phyloP scores from a whole-genome alignment of 2,888 invertebrate genomes.

The Resseliella maxima region DNA sequence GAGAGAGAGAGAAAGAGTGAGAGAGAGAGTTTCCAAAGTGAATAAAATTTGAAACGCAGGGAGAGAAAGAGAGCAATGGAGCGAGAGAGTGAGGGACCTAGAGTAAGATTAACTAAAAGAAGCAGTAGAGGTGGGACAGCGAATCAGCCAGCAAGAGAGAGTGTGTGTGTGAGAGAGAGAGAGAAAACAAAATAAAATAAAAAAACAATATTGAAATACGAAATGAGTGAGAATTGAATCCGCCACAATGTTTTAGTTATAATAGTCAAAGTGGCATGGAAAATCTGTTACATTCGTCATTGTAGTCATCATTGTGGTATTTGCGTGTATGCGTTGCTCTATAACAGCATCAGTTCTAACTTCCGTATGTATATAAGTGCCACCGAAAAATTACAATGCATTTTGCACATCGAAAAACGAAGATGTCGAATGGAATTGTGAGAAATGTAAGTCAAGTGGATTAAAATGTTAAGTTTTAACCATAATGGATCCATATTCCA shows the following conservation, averaged over 20 bases:
- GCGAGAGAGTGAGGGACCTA: too few species aligned
- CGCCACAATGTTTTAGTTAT: constrained; percentile 27
- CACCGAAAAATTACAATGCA: constrained; percentile 1
- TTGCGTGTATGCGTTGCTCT: background rate
- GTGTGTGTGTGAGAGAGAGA: background rate
- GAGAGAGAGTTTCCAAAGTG: too few species aligned
- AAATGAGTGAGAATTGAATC: constrained; percentile 16
- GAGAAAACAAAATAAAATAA: background rate
- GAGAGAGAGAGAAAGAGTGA: background rate
- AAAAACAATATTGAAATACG: background rate
- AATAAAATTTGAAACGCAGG: too few species aligned
- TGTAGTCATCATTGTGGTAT: constrained; percentile 29
- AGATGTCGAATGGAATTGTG: constrained; percentile 38
- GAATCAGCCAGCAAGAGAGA: background rate
- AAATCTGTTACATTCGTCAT: constrained; percentile 31
- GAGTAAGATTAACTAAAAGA: too few species aligned
- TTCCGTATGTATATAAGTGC: background rate
- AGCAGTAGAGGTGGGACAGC: background rate
- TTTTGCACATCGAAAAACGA: background rate
- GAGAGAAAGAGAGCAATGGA: too few species aligned
- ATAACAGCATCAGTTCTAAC: background rate
- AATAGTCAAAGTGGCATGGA: constrained; percentile 12
- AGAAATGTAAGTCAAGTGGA: constrained; percentile 47
- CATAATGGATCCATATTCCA: constrained; percentile 36
- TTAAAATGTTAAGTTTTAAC: constrained; percentile 49